phyloP scores from a whole-genome alignment of 2,113 vertebrate species.

The Irena cyanogastra region DNA sequence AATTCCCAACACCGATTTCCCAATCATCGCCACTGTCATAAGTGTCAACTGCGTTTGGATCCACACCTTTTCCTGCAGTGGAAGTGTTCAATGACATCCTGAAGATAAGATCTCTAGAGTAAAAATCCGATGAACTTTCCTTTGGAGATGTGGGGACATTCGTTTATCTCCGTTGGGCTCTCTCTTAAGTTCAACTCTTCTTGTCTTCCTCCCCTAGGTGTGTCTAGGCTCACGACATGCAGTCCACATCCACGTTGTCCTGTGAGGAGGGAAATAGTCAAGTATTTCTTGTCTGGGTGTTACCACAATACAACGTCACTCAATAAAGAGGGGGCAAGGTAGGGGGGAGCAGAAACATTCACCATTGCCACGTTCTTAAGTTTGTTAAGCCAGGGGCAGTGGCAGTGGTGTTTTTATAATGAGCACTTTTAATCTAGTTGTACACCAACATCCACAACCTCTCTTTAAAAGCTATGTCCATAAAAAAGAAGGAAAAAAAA shows the following conservation, averaged over 20 bases:
- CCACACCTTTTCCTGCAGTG: constrained; percentile 82
- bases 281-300: constrained; percentile 69
- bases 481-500: neutral
- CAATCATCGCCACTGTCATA: constrained; percentile 88
- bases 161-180: constrained; percentile 78
- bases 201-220: constrained; percentile 63
- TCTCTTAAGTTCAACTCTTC: constrained; percentile 65
- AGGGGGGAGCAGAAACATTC: constrained; percentile 2
- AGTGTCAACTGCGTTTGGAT: constrained; percentile 83
- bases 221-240: constrained; percentile 63
- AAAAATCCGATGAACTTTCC: constrained; percentile 81
- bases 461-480: neutral
- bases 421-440: neutral
- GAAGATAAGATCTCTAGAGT: constrained; percentile 78
- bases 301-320: constrained; percentile 62
- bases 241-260: constrained; percentile 74
- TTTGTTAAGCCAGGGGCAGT: constrained; percentile 31
- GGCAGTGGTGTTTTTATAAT: neutral
- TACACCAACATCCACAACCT: neutral
- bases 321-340: constrained; percentile 24
- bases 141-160: constrained; percentile 82
- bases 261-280: constrained; percentile 72
- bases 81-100: constrained; percentile 88
- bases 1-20: constrained; percentile 87
- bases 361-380: constrained; percentile 20